These are phyloP conservation scores for Neofelis nebulosa DNA, from an alignment of 2,113 vertebrate genomes.

Conservation along the genomic window DNA sequence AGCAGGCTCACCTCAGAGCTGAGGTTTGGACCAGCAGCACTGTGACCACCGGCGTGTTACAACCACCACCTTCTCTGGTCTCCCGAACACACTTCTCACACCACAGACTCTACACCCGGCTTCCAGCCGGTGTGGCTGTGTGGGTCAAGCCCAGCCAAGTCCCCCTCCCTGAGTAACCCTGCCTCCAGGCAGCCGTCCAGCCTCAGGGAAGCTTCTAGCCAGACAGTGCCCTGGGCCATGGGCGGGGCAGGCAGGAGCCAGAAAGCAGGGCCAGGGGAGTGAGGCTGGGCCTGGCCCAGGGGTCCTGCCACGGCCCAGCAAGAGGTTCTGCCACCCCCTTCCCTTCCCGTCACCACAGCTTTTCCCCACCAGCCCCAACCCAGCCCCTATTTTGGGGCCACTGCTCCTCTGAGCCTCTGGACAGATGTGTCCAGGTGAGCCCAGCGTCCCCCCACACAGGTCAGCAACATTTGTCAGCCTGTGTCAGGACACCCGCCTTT, in stretches of 20 bases:
- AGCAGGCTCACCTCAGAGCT: accelerated
- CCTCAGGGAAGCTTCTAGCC: background rate
- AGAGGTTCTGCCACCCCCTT: background rate
- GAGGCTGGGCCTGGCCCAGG: no score
- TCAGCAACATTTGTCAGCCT: background rate
- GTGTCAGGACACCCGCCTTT: background rate
- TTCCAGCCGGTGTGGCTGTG: background rate
- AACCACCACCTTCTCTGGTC: background rate
- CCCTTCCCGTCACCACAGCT: no score
- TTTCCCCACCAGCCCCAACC: background rate
- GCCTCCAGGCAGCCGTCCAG: background rate
- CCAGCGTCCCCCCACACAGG: background rate
- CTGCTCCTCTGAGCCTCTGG: background rate
- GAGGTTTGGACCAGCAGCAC: background rate
- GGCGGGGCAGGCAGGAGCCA: background rate
- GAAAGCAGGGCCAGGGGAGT: background rate
- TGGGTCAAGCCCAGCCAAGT: background rate
- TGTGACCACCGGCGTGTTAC: background rate
- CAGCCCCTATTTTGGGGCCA: background rate
- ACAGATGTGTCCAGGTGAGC: background rate
- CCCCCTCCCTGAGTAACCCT: background rate
- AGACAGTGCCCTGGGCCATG: background rate
- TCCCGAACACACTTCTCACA: background rate
- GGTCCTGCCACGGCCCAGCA: accelerated
- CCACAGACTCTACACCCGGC: background rate